Evolutionary conservation across 2,113 vertebrate species (phyloP).

Genomic region (Ophthalmolycus amberensis): DNA sequence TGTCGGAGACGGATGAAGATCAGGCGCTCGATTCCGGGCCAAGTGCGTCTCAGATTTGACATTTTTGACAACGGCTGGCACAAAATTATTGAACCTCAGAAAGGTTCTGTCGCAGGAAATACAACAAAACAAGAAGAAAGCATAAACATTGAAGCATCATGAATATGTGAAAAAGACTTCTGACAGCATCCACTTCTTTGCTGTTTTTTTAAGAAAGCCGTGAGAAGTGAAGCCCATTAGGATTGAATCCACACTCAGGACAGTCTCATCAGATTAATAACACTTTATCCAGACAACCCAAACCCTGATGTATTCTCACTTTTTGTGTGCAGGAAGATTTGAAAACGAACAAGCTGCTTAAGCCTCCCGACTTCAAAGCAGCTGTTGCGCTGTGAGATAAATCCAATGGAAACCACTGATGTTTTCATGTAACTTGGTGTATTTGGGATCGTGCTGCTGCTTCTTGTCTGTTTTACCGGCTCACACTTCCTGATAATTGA

Average conservation of each 20-base stretch:
- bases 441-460: slow-evolving; percentile 11
- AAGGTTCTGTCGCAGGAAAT: neutral
- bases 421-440: slow-evolving; percentile 45
- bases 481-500: slow-evolving; percentile 6
- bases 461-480: neutral
- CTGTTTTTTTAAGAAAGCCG: slow-evolving; percentile 6
- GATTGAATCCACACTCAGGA: slow-evolving; percentile 35
- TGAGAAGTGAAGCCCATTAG: slow-evolving; percentile 30
- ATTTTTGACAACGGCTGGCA: slow-evolving; percentile 22
- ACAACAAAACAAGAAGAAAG: neutral
- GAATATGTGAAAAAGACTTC: neutral
- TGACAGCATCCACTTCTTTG: neutral
- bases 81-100: neutral
- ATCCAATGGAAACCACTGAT: slow-evolving; percentile 46
- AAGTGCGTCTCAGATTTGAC: slow-evolving; percentile 25
- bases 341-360: slow-evolving; percentile 66
- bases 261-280: slow-evolving; percentile 55
- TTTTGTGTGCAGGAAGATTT: slow-evolving; percentile 57
- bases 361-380: slow-evolving; percentile 63
- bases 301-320: slow-evolving; percentile 52
- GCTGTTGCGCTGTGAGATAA: slow-evolving; percentile 53
- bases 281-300: slow-evolving; percentile 43
- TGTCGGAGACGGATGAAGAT: slow-evolving; percentile 45
- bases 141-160: neutral
- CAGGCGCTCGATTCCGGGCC: slow-evolving; percentile 48